Evolutionary conservation across 2,797 vertebrate species (phyloP).

Genomic region (Rhinoraja longicauda): DNA sequence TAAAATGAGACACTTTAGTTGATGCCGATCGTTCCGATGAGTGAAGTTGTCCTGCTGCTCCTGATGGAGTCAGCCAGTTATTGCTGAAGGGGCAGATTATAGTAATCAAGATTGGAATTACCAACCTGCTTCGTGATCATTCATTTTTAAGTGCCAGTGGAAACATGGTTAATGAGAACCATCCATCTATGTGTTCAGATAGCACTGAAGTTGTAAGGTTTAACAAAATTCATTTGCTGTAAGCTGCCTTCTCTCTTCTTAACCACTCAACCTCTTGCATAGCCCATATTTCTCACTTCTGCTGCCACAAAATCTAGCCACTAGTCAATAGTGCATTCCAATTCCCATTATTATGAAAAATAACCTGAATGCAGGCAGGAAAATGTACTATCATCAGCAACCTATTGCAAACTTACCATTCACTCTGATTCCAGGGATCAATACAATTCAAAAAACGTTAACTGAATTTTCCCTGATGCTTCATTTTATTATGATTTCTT

Average conservation of each 20-base stretch:
- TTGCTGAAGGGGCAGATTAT: constrained; percentile 31
- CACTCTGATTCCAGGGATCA: neutral
- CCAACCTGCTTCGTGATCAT: constrained; percentile 26
- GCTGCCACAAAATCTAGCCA: neutral
- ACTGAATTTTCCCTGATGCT: neutral
- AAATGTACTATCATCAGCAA: neutral
- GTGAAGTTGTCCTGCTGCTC: neutral
- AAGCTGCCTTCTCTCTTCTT: constrained; percentile 5
- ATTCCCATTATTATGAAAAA: constrained; percentile 27
- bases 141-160: constrained; percentile 17
- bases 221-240: neutral
- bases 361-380: neutral
- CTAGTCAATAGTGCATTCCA: neutral
- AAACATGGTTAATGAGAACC: constrained; percentile 14
- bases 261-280: constrained; percentile 7
- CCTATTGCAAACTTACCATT: neutral
- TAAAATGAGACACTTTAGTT: neutral
- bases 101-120: constrained; percentile 27
- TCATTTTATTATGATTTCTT: neutral
- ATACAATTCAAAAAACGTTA: neutral
- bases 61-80: constrained; percentile 9
- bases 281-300: constrained; percentile 1
- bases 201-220: neutral
- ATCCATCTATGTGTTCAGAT: constrained; percentile 17
- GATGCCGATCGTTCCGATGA: constrained; percentile 2